phyloP scores from a whole-genome alignment of 1,140 invertebrate species.

The Lethocerus indicus region DNA sequence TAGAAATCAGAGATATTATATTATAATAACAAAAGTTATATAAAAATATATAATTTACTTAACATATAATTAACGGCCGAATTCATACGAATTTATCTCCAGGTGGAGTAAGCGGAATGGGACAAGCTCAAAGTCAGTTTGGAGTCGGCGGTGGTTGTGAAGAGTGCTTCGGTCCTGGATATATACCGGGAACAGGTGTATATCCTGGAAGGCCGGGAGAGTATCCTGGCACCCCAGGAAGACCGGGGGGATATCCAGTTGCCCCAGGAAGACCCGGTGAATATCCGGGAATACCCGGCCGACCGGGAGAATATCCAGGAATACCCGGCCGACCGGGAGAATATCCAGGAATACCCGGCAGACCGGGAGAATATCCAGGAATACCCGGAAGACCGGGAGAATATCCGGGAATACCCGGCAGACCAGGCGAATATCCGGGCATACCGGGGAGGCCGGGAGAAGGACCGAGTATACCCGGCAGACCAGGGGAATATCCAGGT shows the following conservation, averaged over 20 bases:
- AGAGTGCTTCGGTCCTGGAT: conserved; percentile 21
- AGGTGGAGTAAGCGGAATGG: conserved; percentile 95
- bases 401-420: conserved; percentile 6
- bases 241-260: no score
- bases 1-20: no score
- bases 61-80: no score
- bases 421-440: no score
- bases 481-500: no score
- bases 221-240: conserved; percentile 7
- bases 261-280: conserved; percentile 1
- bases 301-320: no score
- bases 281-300: no score
- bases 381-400: conserved; percentile 3
- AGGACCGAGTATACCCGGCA: no score
- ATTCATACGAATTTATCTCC: conserved; percentile 36
- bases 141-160: conserved; percentile 25
- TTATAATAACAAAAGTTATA: no score
- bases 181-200: conserved; percentile 11
- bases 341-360: conserved; percentile 11
- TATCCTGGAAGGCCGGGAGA: conserved; percentile 1
- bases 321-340: conserved; percentile 12
- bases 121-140: conserved; percentile 73
- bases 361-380: conserved; percentile 3
- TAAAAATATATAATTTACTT: no score
- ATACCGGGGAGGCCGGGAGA: conserved; percentile 1